Evolutionary conservation across 2,797 vertebrate species (phyloP).

Genomic region (Periparus ater): DNA sequence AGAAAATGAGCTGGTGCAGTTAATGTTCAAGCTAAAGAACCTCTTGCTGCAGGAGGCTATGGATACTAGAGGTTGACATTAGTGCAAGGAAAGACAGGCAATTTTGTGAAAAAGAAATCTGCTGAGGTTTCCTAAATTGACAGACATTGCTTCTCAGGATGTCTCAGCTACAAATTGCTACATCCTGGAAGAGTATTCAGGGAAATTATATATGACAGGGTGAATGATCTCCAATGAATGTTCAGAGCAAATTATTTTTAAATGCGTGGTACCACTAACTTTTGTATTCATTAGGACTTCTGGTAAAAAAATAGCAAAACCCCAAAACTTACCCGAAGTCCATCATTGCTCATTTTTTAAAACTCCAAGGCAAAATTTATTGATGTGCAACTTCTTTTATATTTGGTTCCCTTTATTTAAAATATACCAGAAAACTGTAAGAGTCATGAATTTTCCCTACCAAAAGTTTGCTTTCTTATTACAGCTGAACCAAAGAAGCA

Average conservation of each 20-base stretch:
- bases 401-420: background rate
- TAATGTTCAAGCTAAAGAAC: background rate
- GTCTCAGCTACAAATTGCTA: background rate
- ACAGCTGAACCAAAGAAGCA: background rate
- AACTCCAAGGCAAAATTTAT: background rate
- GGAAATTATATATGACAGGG: background rate
- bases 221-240: background rate
- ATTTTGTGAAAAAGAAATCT: background rate
- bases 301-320: background rate
- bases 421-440: background rate
- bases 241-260: background rate
- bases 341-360: background rate
- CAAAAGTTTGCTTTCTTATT: background rate
- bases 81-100: background rate
- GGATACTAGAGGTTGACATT: background rate
- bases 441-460: background rate
- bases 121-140: background rate
- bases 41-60: background rate
- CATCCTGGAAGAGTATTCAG: background rate
- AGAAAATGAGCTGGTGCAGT: background rate
- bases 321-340: fast-evolving
- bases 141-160: background rate
- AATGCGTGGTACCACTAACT: background rate
- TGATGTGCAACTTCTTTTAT: background rate
- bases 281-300: background rate